phyloP scores from a whole-genome alignment of 2,797 vertebrate genomes.

The Danio kyathit region DNA sequence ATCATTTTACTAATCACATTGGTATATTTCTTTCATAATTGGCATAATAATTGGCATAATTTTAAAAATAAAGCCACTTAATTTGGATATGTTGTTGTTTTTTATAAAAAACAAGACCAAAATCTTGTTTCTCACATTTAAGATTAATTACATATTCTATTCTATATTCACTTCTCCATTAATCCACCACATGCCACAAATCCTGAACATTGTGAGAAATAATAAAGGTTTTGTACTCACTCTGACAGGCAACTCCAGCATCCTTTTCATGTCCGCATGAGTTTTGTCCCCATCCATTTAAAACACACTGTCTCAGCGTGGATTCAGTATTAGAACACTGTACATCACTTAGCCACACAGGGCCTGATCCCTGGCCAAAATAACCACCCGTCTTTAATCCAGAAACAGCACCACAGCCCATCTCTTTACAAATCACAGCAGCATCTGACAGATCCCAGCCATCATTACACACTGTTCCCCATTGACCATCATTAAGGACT shows the following conservation, averaged over 20 bases:
- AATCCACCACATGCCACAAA: background rate
- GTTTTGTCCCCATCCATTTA: background rate
- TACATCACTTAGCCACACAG: slow-evolving; percentile 8
- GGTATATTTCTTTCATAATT: too few species aligned
- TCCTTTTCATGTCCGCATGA: slow-evolving; percentile 20
- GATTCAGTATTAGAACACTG: background rate
- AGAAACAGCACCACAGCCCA: background rate
- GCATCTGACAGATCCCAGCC: slow-evolving; percentile 8
- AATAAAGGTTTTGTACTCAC: background rate
- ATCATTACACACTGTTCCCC: slow-evolving; percentile 17
- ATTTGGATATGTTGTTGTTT: too few species aligned
- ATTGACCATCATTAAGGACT: background rate
- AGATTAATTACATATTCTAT: too few species aligned
- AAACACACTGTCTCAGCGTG: background rate
- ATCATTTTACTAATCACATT: too few species aligned
- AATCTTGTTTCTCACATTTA: too few species aligned
- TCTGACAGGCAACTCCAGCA: background rate
- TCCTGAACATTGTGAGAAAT: background rate
- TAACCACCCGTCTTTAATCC: background rate
- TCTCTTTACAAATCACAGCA: slow-evolving; percentile 21
- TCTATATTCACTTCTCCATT: background rate
- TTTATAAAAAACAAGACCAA: too few species aligned
- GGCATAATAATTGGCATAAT: too few species aligned
- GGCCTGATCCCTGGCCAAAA: slow-evolving; percentile 1
- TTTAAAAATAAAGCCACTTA: too few species aligned